These are phyloP conservation scores for Achlya flavicornis DNA, from an alignment of 2,888 invertebrate species.

Conservation along the genomic window DNA sequence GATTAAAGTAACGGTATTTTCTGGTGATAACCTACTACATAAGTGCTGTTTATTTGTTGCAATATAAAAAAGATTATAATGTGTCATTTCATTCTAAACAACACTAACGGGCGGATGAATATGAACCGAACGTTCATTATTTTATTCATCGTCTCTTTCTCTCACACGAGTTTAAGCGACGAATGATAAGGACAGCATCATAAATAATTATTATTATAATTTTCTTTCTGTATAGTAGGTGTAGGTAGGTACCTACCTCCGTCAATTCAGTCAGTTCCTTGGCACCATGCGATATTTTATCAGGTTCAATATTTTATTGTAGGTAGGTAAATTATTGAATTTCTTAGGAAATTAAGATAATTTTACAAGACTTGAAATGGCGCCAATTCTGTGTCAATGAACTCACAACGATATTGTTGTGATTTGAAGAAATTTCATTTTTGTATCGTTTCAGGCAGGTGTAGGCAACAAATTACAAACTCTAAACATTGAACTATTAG, in stretches of 20 bases:
- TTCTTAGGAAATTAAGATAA: neutral
- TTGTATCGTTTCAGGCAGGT: conserved; percentile 10
- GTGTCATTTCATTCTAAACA: neutral
- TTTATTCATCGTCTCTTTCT: conserved; percentile 53
- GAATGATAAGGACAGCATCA: conserved; percentile 43
- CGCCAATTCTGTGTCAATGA: conserved; percentile 61
- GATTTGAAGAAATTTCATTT: conserved; percentile 19
- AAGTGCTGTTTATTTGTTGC: no score
- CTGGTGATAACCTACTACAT: no score
- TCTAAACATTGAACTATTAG: no score
- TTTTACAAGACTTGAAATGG: conserved; percentile 31
- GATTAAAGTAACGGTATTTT: no score
- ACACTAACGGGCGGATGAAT: neutral
- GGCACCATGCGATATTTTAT: neutral
- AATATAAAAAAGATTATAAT: neutral
- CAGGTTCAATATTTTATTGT: no score
- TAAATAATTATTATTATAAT: conserved; percentile 45
- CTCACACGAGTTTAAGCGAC: conserved; percentile 21
- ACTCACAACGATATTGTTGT: conserved; percentile 39
- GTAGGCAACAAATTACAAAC: no score
- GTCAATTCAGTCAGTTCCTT: no score
- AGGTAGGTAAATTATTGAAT: neutral
- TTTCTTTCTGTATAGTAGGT: neutral
- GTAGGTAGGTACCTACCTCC: neutral
- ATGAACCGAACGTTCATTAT: conserved; percentile 31